These are phyloP conservation scores for Scylla paramamosain DNA, from an alignment of 1,140 invertebrate species.

Conservation along the genomic window DNA sequence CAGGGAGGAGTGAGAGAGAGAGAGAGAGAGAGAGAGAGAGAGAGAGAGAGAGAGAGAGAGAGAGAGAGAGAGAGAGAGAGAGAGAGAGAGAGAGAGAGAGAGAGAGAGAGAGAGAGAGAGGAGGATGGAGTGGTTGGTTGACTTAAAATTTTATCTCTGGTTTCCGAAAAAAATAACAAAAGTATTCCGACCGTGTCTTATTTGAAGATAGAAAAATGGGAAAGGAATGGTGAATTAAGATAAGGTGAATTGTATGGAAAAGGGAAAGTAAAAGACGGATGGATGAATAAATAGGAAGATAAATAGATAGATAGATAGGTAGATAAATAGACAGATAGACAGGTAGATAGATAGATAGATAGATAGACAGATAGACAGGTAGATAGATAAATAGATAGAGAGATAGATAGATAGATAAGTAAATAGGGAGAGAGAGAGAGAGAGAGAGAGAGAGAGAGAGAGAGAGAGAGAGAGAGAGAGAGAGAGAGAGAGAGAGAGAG, in stretches of 20 bases:
- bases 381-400: not conserved
- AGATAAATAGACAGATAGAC: not conserved
- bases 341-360: not conserved
- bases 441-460: constrained; percentile 38
- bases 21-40: constrained; percentile 18
- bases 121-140: not conserved
- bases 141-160: too few species aligned
- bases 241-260: too few species aligned
- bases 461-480: not conserved
- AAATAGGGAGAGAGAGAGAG: not conserved
- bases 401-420: not conserved
- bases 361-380: not conserved
- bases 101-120: not conserved
- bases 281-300: too few species aligned
- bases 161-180: too few species aligned
- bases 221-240: not conserved
- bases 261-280: too few species aligned
- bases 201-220: too few species aligned
- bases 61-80: constrained; percentile 24
- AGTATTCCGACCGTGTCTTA: too few species aligned
- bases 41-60: not conserved
- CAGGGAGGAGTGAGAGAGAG: not conserved
- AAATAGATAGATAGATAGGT: not conserved
- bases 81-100: constrained; percentile 30
- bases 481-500: not conserved